Percentiles rank a stretch among this genome's conserved stretches.
Conservation (phyloP, 2,797 vertebrate genomes). For the Hybognathus amarus region DNA sequence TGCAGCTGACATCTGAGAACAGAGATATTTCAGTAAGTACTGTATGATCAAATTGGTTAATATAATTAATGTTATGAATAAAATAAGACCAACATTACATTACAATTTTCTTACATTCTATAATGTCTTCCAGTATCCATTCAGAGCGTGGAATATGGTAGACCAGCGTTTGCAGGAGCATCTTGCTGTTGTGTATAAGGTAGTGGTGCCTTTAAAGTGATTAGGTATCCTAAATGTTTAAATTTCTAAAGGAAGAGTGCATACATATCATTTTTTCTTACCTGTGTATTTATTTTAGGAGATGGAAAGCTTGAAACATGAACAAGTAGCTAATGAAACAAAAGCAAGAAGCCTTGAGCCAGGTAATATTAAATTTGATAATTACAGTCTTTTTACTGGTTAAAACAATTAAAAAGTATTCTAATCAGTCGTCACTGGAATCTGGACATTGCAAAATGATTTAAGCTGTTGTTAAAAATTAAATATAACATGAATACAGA, state of each 20-base stretch:
- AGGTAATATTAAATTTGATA: constrained; percentile 50
- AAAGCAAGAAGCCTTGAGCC: constrained; percentile 63
- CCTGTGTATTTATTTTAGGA: constrained; percentile 57
- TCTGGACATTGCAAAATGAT: not conserved
- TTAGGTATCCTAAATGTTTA: not conserved
- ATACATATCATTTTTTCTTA: not conserved
- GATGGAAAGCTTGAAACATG: constrained; percentile 52
- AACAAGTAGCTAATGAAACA: constrained; percentile 64
- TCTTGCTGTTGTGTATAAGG: constrained; percentile 52
- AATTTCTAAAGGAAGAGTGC: not conserved
- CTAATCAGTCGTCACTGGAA: not conserved
- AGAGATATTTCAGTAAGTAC: constrained; percentile 58
- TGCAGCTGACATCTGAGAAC: constrained; percentile 46
- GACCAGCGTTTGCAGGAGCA: constrained; percentile 43
- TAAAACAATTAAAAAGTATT: no score
- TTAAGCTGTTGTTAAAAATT: not conserved
- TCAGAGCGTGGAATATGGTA: constrained; percentile 27
- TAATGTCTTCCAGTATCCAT: constrained; percentile 49
- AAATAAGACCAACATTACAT: not conserved
- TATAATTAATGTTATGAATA: not conserved
- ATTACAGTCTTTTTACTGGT: not conserved
- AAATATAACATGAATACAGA: not conserved
- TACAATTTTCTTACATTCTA: not conserved
- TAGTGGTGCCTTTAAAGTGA: not conserved
- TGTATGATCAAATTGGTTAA: constrained; percentile 3